These are phyloP conservation scores for Hirudinaria manillensis DNA, from an alignment of 2,888 invertebrate species.

Conservation along the genomic window DNA sequence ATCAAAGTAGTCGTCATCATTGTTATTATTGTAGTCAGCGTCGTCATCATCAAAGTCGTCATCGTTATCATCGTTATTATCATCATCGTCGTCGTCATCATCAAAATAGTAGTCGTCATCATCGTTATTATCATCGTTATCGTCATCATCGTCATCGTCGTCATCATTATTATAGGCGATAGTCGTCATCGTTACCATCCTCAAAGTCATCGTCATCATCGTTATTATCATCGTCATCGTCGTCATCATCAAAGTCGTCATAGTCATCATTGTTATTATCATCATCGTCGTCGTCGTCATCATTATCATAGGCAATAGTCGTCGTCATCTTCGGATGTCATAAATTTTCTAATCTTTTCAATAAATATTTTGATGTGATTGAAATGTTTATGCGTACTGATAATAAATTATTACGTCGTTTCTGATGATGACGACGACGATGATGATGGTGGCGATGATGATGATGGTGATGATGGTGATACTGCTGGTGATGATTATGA, in stretches of 20 bases:
- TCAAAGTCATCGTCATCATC: no score
- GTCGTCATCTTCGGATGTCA: no score
- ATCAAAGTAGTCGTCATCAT: neutral
- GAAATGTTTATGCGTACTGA: no score
- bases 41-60: no score
- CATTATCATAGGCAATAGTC: no score
- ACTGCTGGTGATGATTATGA: neutral
- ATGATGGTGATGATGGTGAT: constrained; percentile 7
- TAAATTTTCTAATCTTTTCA: no score
- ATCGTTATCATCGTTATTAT: constrained; percentile 9
- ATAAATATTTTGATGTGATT: no score
- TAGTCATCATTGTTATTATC: neutral
- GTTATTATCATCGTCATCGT: no score
- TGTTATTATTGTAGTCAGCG: constrained; percentile 5
- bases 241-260: no score
- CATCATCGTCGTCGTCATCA: constrained; percentile 27
- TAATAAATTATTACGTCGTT: neutral
- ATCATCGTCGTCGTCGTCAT: constrained; percentile 9
- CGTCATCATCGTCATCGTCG: constrained; percentile 9
- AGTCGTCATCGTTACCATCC: no score
- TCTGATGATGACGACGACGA: constrained; percentile 10
- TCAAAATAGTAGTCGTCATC: constrained; percentile 18
- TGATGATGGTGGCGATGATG: constrained; percentile 18
- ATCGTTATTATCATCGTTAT: constrained; percentile 23
- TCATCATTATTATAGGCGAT: no score